Percentiles rank a stretch among this genome's conserved stretches.
phyloP scores from a whole-genome alignment of 2,888 invertebrate species.

The Dicyrtoma fusca region DNA sequence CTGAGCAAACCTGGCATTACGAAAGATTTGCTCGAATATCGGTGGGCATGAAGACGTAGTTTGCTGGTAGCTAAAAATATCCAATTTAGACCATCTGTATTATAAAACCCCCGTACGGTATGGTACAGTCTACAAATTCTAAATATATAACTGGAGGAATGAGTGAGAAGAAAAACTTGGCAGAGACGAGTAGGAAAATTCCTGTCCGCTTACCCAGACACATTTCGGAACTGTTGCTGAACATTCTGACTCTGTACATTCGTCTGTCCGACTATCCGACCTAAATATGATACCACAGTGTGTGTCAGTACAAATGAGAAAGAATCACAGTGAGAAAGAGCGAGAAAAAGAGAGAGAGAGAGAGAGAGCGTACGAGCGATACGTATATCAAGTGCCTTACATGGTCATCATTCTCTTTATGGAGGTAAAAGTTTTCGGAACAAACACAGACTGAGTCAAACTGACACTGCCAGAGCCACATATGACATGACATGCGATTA shows the following conservation, averaged over 20 bases:
- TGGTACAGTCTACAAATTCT: constrained; percentile 8
- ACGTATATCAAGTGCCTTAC: constrained; percentile 13
- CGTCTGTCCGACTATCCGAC: constrained; percentile 38
- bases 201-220: constrained; percentile 38
- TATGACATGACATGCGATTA: no score
- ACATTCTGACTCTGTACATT: constrained; percentile 30
- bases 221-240: constrained; percentile 38
- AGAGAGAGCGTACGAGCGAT: neutral
- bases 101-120: constrained; percentile 16
- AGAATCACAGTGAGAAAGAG: neutral
- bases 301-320: constrained; percentile 4
- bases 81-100: constrained; percentile 37
- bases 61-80: constrained; percentile 46
- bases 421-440: constrained; percentile 29
- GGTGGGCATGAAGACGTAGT: constrained; percentile 62
- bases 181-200: constrained; percentile 22
- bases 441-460: no score
- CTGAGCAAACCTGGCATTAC: constrained; percentile 91
- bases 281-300: constrained; percentile 34
- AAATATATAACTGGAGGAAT: constrained; percentile 21
- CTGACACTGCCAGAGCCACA: neutral
- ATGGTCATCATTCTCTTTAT: constrained; percentile 35
- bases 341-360: constrained; percentile 2
- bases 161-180: constrained; percentile 29
- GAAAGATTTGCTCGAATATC: constrained; percentile 93